Base-by-base conservation (phyloP, 2,888 invertebrate species). In the Eupithecia inturbata region DNA sequence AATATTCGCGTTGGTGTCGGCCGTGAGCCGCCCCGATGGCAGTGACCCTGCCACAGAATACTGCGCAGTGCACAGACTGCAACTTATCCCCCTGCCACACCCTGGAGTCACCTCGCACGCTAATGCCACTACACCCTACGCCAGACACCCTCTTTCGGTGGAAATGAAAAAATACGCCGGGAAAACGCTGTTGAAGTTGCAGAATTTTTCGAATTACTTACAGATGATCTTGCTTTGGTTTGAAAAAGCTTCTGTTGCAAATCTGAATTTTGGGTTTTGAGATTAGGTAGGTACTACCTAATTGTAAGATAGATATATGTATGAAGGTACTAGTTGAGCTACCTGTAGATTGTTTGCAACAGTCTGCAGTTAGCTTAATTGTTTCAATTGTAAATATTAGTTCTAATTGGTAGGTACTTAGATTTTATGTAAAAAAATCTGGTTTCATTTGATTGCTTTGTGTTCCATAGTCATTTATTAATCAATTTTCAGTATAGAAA, bases 41-140 rank as follows among this genome's bases (percentile, higher is more conserved):
- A 95, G 95, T 95, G 95, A 95, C 95, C 88, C 91, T 91, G 92
- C 93, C 95, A 95, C 94, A 93, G 92, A 87, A 84, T 83, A 79
- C 81, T 83, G 19, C 62, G 16, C 12, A 76, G 76, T 76, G 10
- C 36, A 22, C 39, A 62, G 73, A 71, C 68, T 73, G 73, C 73
- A 76, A 70, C 53, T 31, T 33, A 68, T 60, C 85, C 86, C 80
- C 83, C 82, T 80, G 81, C 83, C 80, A 77, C 76, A 73, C 72
- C 70, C 74, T 67, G 74, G 72, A 75, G 75, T 72, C 75, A 73
- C 75, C 75, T 73, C 76, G 71, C 68, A 76, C 72, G 75, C 68
- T 76, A 73, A 76, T 73, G 75, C 76, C 70, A 71, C 72, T 73
- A 72, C 77, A 73, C 78, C 71, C 74, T 73, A 41, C 69, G 66